Percentiles rank a stretch among this genome's conserved stretches.
Evolutionary conservation across 1,140 invertebrate species (phyloP).

Genomic region (Aphelenchoides avenae): DNA sequence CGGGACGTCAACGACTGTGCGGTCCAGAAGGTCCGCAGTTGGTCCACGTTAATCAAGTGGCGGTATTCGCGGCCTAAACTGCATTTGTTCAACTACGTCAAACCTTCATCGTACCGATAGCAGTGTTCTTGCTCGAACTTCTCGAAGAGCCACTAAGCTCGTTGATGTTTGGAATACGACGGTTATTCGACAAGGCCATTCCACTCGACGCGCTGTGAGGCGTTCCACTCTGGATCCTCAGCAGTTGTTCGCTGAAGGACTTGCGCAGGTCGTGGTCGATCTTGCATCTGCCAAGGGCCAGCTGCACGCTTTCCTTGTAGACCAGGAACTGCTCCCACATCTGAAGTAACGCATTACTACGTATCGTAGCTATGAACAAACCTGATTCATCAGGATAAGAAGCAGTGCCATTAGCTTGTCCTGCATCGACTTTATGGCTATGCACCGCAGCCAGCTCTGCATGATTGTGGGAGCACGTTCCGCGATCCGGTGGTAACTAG

Average conservation of each 20-base stretch:
- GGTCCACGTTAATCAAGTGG: conserved; percentile 39
- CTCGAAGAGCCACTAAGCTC: too few species aligned
- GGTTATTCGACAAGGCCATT: too few species aligned
- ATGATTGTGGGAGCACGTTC: conserved; percentile 47
- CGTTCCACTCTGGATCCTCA: conserved; percentile 14
- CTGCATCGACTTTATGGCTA: conserved; percentile 37
- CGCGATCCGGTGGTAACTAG: conserved; percentile 24
- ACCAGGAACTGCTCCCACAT: conserved; percentile 52
- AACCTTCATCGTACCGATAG: too few species aligned
- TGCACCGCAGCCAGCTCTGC: conserved; percentile 52
- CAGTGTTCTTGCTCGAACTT: too few species aligned
- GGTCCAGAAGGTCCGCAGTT: conserved; percentile 36
- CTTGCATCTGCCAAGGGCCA: conserved; percentile 76
- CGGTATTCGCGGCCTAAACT: conserved; percentile 17
- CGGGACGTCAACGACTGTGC: conserved; percentile 60
- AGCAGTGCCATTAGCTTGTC: conserved; percentile 38
- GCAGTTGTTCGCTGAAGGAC: conserved; percentile 35
- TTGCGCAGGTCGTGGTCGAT: conserved; percentile 67
- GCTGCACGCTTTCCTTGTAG: conserved; percentile 38
- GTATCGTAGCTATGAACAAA: conserved; percentile 10
- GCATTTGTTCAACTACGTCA: too few species aligned
- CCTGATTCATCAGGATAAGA: conserved; percentile 38
- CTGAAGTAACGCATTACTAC: conserved; percentile 17
- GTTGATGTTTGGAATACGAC: too few species aligned
- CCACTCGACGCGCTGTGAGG: too few species aligned